Evolutionary conservation across 2,888 invertebrate species (phyloP), one percentile per base, ranked within the genome.

Genomic region (Drosophila nr. perissopoda): DNA sequence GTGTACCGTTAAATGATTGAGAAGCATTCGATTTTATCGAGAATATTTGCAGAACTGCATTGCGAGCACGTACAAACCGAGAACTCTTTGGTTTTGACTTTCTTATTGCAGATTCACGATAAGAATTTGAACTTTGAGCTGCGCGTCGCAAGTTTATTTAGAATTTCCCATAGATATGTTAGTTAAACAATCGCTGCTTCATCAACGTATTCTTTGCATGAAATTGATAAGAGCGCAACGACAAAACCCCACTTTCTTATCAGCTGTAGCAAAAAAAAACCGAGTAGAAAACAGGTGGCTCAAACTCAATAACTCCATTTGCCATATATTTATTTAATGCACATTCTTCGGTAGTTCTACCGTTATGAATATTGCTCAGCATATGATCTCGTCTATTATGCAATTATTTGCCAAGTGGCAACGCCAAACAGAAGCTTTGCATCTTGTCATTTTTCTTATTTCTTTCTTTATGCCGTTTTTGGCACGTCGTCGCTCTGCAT

Each of bases 401-500:
- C 7, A 38, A 31, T 2, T 21, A 13, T 66, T 48, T 25, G 46
- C n/a, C 18, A 38, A 53, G 53, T 54, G 48, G 68, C 51, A 60
- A 25, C 56, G 42, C 42, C 25, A 18, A 42, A 57, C n/a, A 53
- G 57, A 73, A 61, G 46, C 61, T 57, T 73, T 49, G 52, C 54
- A 56, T 58, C 40, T 46, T 46, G 7, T 21, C 46, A 46, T 25
- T 54, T 27, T 13, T 71, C 54, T 58, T 52, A 54, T 64, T 56
- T 70, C 40, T 34, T 52, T 25, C n/a, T 33, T 31, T 52, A 29
- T 33, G 21, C 16, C 31, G 59, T 53, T 62, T 77, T 77, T 70
- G 70, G 66, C 77, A 77, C 77, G 77, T 74, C 42, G 61, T 36
- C 38, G 38, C 42, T 65, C 70, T 77, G 77, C 63, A 74, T 53